A percentile compares a stretch with the other conserved stretches of the same genome.
Conservation (phyloP, 2,113 vertebrate genomes). For the Ailurus styani region DNA sequence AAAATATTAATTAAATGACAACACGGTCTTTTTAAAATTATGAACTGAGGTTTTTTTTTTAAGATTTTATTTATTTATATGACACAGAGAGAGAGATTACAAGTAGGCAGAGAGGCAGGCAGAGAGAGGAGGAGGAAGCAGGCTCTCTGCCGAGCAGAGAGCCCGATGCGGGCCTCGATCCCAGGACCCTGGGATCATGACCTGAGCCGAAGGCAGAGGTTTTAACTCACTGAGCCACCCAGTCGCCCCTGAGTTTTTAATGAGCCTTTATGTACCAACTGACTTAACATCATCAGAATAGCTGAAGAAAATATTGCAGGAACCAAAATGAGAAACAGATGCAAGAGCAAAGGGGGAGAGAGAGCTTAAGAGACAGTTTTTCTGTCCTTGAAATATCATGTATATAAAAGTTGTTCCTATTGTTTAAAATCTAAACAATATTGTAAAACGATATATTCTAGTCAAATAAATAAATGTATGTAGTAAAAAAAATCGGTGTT, state of each 20-base stretch:
- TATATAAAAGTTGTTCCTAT: not conserved
- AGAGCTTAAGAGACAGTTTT: not conserved
- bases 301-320: not conserved
- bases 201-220: no score
- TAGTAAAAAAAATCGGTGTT: not conserved
- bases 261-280: not conserved
- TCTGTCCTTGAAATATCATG: not conserved
- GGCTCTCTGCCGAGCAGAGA: no score
- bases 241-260: not conserved
- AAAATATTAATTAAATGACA: no score
- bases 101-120: no score
- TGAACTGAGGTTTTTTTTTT: no score
- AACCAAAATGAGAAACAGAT: not conserved
- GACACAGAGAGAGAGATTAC: no score
- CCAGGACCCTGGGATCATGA: no score
- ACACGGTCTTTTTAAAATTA: no score
- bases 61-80: no score
- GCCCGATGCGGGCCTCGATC: no score
- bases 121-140: no score
- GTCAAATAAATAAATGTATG: not conserved
- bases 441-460: not conserved
- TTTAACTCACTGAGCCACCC: no score
- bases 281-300: not conserved
- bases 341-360: not conserved
- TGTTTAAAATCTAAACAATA: not conserved